Evolutionary conservation across 2,113 vertebrate species (phyloP), one percentile per base, ranked within the genome.

Genomic region (Dromas ardeola): DNA sequence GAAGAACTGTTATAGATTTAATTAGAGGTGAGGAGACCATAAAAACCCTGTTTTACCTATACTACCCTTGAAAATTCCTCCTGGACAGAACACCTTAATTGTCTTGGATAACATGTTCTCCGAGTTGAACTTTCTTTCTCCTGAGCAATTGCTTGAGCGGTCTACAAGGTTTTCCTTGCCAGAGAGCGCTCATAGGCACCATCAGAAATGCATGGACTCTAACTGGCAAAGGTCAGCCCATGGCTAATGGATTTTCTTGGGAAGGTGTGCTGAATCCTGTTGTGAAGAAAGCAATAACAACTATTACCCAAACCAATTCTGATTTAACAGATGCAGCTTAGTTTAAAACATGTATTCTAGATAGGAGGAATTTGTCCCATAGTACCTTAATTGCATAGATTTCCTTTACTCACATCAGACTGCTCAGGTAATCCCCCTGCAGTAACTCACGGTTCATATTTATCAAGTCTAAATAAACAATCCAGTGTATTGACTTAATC

Each of bases 341-440:
- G 11, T n/a, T 90, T 63, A 50, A 45, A 73, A 61, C 19, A 40
- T 1, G 13, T 40, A 15, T 12, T 69, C n/a, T 73, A 53, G 10
- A n/a, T 27, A 20, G 0, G 1, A 47, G 10, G 59, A 15, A 0
- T n/a, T 42, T 53, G 32, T n/a, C 15, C 16, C 6, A 19, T 3
- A 56, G 2, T 19, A 29, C 13, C 17, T 73, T 45, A 22, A 49
- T 43, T 43, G 10, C 20, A 70, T 8, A 32, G 15, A 66, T 55
- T 69, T 55, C 26, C 42, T 49, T 80, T 40, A 10, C 49, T 76
- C 7, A 9, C 11, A 16, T 29, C 22, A 67, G 26, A 32, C 15
- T 19, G 10, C 17, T 56, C 11, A 40, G 15, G 34, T 67, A 45
- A 45, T 10, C 11, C 43, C 38, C 26, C 23, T 92, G n/a, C 13